A percentile compares a stretch with the other conserved stretches of the same genome.
These are phyloP conservation scores for Malachius bipustulatus DNA, from an alignment of 2,888 invertebrate species.

Conservation along the genomic window DNA sequence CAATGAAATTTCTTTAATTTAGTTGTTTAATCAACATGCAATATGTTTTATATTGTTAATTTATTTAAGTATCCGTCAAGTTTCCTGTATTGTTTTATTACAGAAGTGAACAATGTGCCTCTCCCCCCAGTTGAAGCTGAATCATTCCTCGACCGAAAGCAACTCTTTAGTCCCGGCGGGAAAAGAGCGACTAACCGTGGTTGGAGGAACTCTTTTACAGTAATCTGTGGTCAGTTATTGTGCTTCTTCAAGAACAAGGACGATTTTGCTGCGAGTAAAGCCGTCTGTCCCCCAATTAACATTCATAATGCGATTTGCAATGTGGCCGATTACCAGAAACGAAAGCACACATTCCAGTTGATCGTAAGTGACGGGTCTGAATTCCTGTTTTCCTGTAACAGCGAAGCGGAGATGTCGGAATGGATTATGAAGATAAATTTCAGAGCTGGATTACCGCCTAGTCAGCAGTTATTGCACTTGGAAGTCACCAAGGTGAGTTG, in stretches of 20 bases:
- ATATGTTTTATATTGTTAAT: neutral
- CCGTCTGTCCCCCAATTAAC: conserved; percentile 77
- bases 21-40: no score
- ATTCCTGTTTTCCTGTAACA: conserved; percentile 74
- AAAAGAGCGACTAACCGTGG: conserved; percentile 89
- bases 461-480: conserved; percentile 76
- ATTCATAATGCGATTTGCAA: conserved; percentile 69
- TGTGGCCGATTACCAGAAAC: conserved; percentile 85
- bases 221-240: conserved; percentile 89
- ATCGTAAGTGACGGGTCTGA: conserved; percentile 83
- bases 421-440: conserved; percentile 90
- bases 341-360: conserved; percentile 85
- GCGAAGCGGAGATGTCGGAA: conserved; percentile 64
- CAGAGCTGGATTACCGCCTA: conserved; percentile 84
- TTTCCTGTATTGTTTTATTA: no score
- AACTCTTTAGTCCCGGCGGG: conserved; percentile 84
- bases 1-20: conserved; percentile 5
- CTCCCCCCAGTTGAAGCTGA: conserved; percentile 89
- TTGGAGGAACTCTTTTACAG: conserved; percentile 92
- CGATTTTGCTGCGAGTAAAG: conserved; percentile 80
- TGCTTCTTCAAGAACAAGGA: conserved; percentile 96
- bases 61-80: no score
- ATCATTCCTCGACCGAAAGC: conserved; percentile 85
- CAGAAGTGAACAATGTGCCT: no score
- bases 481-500: conserved; percentile 40